phyloP scores from a whole-genome alignment of 2,113 vertebrate genomes.

The Eublepharis macularius region DNA sequence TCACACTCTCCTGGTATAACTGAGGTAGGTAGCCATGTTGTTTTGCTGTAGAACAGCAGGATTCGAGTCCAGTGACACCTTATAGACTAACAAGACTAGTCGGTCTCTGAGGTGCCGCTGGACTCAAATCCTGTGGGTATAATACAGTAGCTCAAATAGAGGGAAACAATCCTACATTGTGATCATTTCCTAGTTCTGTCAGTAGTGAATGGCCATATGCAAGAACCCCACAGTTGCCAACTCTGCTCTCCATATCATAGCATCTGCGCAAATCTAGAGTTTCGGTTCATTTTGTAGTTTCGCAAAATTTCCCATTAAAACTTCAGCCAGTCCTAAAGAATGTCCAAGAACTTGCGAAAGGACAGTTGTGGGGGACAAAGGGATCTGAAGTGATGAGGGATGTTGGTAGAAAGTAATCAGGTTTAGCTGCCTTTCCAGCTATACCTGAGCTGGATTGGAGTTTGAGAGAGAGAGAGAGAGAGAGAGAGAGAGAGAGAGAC shows the following conservation, averaged over 20 bases:
- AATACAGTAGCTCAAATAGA: not conserved
- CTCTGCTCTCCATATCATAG: not conserved
- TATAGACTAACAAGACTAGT: too few relatives aligned
- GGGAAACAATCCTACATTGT: not conserved
- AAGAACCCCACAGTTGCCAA: not conserved
- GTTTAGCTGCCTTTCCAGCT: not conserved
- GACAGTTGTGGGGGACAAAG: not conserved
- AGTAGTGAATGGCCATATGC: not conserved
- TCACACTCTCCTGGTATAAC: rapidly evolving
- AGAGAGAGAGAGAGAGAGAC: too few relatives aligned
- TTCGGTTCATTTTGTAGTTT: not conserved
- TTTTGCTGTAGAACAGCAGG: too few relatives aligned
- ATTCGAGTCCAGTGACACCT: too few relatives aligned
- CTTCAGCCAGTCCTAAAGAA: not conserved
- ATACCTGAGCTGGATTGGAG: not conserved
- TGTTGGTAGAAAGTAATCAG: not conserved
- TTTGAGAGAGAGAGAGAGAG: too few relatives aligned
- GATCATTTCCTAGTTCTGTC: not conserved
- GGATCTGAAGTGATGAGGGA: not conserved
- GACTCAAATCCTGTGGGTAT: too few relatives aligned
- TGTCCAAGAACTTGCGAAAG: not conserved
- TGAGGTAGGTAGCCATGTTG: too few relatives aligned
- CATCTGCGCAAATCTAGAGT: not conserved
- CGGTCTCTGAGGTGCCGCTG: too few relatives aligned
- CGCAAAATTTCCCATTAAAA: not conserved